Evolutionary conservation across 2,888 invertebrate species (phyloP), one percentile per base, ranked within the genome.

Genomic region (Macrophya alboannulata): DNA sequence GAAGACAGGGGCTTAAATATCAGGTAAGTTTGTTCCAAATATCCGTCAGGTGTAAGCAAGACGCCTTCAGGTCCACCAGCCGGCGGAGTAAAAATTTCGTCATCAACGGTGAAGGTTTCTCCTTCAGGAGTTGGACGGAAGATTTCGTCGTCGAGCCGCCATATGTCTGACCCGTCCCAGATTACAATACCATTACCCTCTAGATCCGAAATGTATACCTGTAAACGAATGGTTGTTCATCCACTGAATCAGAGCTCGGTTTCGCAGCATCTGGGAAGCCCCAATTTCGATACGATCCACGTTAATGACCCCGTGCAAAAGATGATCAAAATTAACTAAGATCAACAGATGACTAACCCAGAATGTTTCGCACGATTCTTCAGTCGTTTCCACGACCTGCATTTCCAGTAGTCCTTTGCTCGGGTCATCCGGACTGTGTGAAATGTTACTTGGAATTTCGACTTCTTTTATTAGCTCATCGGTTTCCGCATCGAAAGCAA

Each of bases 121-220:
- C 96, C 95, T 91, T 97, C 96, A 0, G 97, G 97, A 94, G 97
- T 97, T 0, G 97, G 97, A 93, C 96, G 97, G 12, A 45, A 77
- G 37, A 77, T 9, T 4, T 31, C 37, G n/a, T 77, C 55, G 31
- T 55, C 21, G 25, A 77, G 77, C 0, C 55, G 77, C 77, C 77
- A 77, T 25, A 55, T 51, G n/a, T 77, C 55, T 0, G 12, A 37
- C 1, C 77, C 37, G 15, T 76, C 48, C 76, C 76, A 76, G 45
- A 76, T 76, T 25, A 76, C 0, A 25, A 76, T 10, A 4, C 51
- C 76, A 9, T 51, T 51, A 21, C 76, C 76, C 3, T 48, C 45
- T 25, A 48, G 31, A 17, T 76, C 76, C 25, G 48, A n/a, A 10
- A 76, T 76, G 51, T 76, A 76, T 4, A 48, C 77, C 77, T 55